Evolutionary conservation across 2,888 invertebrate genomes (phyloP).

Genomic region (Microctonus hyperodae): DNA sequence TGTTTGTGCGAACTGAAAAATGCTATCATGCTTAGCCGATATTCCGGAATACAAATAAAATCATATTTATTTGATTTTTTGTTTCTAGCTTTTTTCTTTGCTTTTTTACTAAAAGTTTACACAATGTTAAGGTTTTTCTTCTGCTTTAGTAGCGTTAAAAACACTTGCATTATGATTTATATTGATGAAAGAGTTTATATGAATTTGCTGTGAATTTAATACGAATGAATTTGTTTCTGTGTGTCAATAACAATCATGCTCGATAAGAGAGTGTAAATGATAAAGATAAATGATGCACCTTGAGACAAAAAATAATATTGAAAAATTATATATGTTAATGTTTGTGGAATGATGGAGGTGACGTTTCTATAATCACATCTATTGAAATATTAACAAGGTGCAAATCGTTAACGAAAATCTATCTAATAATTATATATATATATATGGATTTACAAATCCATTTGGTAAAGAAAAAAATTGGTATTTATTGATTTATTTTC

Average conservation of each 20-base stretch:
- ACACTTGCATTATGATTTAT: background rate
- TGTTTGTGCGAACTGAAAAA: constrained; percentile 63
- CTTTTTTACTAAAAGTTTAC: too few species aligned
- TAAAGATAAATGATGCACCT: background rate
- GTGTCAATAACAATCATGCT: background rate
- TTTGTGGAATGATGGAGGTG: constrained; percentile 33
- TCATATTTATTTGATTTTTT: too few species aligned
- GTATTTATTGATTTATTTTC: background rate
- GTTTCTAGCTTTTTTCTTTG: too few species aligned
- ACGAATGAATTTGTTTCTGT: background rate
- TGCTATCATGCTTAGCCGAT: constrained; percentile 56
- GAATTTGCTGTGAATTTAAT: background rate
- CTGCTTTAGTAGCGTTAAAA: background rate
- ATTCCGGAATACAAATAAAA: constrained; percentile 19
- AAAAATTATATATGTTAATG: background rate
- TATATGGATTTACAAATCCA: constrained; percentile 50
- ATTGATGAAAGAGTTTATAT: background rate
- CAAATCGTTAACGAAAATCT: constrained; percentile 35
- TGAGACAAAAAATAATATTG: background rate
- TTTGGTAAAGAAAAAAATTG: background rate
- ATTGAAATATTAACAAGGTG: constrained; percentile 45
- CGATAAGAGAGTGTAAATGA: background rate
- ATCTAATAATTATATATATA: constrained; percentile 38
- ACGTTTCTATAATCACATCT: constrained; percentile 56
- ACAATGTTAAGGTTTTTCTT: background rate